These are phyloP conservation scores for Bilobella aurantiaca DNA, from an alignment of 1,140 invertebrate genomes.

Conservation along the genomic window DNA sequence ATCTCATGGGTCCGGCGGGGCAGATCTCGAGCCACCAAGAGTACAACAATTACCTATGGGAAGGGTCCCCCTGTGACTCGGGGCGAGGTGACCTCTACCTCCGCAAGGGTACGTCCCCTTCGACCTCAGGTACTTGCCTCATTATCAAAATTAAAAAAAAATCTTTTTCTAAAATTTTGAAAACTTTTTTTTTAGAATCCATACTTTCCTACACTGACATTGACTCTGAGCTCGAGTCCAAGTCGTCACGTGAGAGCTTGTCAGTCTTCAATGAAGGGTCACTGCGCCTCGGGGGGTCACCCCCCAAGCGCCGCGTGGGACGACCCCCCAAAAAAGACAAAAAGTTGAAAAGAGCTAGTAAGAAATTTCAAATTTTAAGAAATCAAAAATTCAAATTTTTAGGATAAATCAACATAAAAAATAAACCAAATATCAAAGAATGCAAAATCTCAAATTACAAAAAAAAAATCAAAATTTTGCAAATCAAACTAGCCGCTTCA, in stretches of 20 bases:
- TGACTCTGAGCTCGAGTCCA: slow-evolving; percentile 32
- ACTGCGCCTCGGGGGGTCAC: too few relatives aligned
- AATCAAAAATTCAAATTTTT: not conserved
- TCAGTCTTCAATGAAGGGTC: too few relatives aligned
- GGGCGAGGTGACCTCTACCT: slow-evolving; percentile 3
- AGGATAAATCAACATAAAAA: not conserved
- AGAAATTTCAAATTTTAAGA: not conserved
- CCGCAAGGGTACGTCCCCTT: slow-evolving; percentile 24
- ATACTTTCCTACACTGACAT: slow-evolving; percentile 16
- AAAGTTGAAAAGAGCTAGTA: slow-evolving; percentile 32
- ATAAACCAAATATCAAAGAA: not conserved
- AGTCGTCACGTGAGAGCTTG: slow-evolving; percentile 28
- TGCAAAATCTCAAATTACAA: too few relatives aligned
- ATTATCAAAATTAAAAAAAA: too few relatives aligned
- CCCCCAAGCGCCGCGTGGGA: slow-evolving; percentile 33
- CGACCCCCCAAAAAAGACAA: slow-evolving; percentile 35
- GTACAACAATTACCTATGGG: slow-evolving; percentile 27
- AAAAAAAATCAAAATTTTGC: too few relatives aligned
- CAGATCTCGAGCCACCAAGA: slow-evolving; percentile 7
- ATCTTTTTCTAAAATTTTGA: not conserved
- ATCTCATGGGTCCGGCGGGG: not conserved
- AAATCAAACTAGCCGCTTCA: too few relatives aligned
- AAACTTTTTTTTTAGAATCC: not conserved
- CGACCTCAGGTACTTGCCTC: slow-evolving; percentile 33
- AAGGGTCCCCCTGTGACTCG: slow-evolving; percentile 22